Conservation (phyloP, 2,888 invertebrate species). For the Ellobium chinense region DNA sequence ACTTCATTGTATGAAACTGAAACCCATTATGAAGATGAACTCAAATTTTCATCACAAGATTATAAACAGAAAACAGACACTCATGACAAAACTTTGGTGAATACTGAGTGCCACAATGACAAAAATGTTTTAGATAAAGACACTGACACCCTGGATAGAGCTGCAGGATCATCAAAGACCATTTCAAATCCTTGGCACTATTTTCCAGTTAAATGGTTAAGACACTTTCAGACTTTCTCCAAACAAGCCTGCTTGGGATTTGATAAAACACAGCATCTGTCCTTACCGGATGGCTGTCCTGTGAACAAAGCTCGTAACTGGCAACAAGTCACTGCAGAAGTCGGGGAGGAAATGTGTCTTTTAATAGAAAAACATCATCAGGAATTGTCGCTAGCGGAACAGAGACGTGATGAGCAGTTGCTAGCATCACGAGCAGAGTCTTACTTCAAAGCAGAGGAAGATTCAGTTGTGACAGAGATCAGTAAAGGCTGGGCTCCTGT, state of each 20-base stretch:
- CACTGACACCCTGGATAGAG: background rate
- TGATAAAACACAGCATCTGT: slow-evolving; percentile 55
- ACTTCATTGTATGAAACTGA: background rate
- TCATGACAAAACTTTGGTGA: background rate
- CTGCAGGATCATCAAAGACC: background rate
- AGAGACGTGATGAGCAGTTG: slow-evolving; percentile 49
- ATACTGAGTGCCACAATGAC: background rate
- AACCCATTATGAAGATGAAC: background rate
- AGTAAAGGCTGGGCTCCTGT: slow-evolving; percentile 57
- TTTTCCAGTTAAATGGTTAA: slow-evolving; percentile 65
- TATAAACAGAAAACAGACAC: background rate
- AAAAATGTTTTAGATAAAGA: no score
- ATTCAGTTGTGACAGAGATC: slow-evolving; percentile 6
- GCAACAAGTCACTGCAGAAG: slow-evolving; percentile 60
- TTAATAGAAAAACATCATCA: slow-evolving; percentile 56
- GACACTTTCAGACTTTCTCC: slow-evolving; percentile 58
- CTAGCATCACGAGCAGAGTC: slow-evolving; percentile 53
- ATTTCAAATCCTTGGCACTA: slow-evolving; percentile 56
- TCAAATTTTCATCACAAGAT: background rate
- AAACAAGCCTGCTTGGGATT: slow-evolving; percentile 67
- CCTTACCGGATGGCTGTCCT: slow-evolving; percentile 51
- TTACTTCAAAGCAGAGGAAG: slow-evolving; percentile 53
- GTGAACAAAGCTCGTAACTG: slow-evolving; percentile 71
- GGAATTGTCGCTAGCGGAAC: slow-evolving; percentile 48
- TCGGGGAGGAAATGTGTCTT: slow-evolving; percentile 59